Evolutionary conservation across 2,797 vertebrate species (phyloP).

Genomic region (Microchirus variegatus): DNA sequence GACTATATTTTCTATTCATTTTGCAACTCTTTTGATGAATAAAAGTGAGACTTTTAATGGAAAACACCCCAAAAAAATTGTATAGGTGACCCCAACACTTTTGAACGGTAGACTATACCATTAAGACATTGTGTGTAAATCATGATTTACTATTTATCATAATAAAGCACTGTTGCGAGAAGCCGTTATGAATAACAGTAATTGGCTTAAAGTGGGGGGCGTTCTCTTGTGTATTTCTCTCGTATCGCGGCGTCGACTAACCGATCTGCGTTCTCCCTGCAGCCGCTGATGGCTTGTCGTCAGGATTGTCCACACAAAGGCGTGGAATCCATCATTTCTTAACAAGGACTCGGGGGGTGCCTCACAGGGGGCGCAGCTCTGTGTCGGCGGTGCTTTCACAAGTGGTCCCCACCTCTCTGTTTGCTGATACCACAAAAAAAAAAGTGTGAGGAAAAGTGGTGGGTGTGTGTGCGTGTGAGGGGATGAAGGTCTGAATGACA

Average conservation of each 20-base stretch:
- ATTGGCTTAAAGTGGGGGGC: no score
- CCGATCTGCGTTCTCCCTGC: conserved; percentile 10
- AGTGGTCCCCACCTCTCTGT: conserved; percentile 68
- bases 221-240: not conserved
- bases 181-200: no score
- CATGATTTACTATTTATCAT: no score
- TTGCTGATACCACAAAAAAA: conserved; percentile 78
- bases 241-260: conserved; percentile 3
- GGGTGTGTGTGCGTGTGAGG: conserved; percentile 41
- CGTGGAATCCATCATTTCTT: conserved; percentile 58
- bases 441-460: conserved; percentile 62
- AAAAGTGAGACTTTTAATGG: no score
- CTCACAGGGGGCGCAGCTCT: conserved; percentile 63
- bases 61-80: no score
- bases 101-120: no score
- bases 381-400: conserved; percentile 62
- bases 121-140: no score
- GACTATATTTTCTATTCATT: no score
- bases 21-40: no score
- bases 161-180: no score
- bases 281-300: not conserved
- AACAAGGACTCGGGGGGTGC: conserved; percentile 48
- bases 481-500: conserved; percentile 72
- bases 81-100: no score
- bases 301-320: conserved; percentile 27